Conservation (phyloP, 2,113 vertebrate genomes). For the Pithys albifrons region DNA sequence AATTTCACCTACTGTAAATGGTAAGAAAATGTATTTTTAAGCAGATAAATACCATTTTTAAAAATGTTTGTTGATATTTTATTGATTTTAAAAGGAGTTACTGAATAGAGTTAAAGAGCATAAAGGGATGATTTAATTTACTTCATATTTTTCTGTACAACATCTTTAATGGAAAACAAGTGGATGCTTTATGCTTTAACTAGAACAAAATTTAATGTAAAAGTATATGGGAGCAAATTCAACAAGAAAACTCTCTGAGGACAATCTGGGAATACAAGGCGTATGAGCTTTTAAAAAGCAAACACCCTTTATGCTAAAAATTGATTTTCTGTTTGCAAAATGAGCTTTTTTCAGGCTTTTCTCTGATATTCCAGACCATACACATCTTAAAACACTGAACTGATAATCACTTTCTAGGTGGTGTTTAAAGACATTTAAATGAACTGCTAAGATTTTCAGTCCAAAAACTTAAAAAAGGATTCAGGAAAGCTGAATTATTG, state of each 20-base stretch:
- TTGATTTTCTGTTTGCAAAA: background rate
- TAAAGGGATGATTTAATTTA: conserved; percentile 33
- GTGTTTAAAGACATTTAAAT: background rate
- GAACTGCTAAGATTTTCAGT: background rate
- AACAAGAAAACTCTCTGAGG: background rate
- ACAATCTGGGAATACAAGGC: background rate
- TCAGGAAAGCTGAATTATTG: background rate
- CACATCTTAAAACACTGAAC: background rate
- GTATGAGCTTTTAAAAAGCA: background rate
- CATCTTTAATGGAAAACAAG: conserved; percentile 53
- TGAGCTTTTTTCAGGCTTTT: background rate
- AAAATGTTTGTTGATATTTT: background rate
- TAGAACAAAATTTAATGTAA: conserved; percentile 39
- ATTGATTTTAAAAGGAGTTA: conserved; percentile 7
- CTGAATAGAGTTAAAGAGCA: conserved; percentile 1
- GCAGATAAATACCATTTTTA: background rate
- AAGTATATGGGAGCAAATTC: background rate
- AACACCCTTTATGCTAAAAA: background rate
- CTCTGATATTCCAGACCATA: background rate
- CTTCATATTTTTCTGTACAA: conserved; percentile 22
- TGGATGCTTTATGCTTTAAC: conserved; percentile 10
- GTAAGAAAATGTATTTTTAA: conserved; percentile 1
- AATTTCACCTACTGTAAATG: background rate
- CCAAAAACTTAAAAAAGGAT: background rate
- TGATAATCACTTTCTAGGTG: background rate